Evolutionary conservation across 64 coral and sea anemone species (phyloP), one percentile per base, ranked within the genome.

Genomic region (Cladopsammia gracilis): DNA sequence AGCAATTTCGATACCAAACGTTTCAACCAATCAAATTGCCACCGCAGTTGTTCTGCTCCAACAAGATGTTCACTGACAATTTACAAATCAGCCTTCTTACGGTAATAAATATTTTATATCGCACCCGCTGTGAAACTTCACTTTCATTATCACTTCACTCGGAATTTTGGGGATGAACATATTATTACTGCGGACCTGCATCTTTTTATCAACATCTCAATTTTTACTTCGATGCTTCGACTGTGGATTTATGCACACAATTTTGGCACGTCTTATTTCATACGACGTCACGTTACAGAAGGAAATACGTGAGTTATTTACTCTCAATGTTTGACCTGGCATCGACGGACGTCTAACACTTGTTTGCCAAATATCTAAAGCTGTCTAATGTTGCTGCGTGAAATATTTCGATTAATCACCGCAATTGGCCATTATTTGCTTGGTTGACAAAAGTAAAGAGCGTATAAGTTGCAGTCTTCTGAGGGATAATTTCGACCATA

Each of bases 91-190:
- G 48, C 10, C 51, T 56, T 61, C 57, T 62, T 46, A 44, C 78
- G 53, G 54, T 62, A 51, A 81, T 81, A 62, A 62, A 81, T 81
- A 62, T 62, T 81, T 81, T 81, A 81, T 81, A 62, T 61, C 10
- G 56, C 78, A 81, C 78, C 78, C 62, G 78, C 58, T 42, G 24
- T 22, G 11, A 34, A 42, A 78, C 42, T 34, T 34, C 34, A 34
- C 34, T 43, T 70, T 70, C 67, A 26, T 12, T 12, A 70, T 70
- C 23, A 48, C 44, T 48, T 49, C 15, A 49, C 46, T 75, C 19
- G 26, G 15, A 34, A 34, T 34, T 34, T 49, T 75, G 19, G 47
- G 13, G 46, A 20, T 14, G 72, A 48, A 49, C 6, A n/a, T 11
- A 48, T 50, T 20, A 18, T 48, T 49, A 14, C 53, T 56, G 53